Percentiles rank a stretch among this genome's conserved stretches.
Conservation (phyloP, 2,888 invertebrate species). For the Mesorhabditis sp. region DNA sequence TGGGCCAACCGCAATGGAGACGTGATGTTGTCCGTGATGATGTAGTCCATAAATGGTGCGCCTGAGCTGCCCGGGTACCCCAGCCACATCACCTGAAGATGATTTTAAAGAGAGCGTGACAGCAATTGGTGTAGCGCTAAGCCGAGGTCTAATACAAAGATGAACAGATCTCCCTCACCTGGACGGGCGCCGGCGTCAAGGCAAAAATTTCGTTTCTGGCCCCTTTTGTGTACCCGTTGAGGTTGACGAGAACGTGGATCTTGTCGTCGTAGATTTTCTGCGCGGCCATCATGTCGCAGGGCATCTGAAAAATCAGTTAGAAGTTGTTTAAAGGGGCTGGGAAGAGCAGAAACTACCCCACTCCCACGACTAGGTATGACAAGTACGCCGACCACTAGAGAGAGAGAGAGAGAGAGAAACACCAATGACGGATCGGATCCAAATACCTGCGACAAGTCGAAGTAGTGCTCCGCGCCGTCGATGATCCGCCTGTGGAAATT, state of each 20-base stretch:
- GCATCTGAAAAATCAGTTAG: constrained; percentile 62
- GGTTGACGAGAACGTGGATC: constrained; percentile 91
- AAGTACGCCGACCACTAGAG: no score
- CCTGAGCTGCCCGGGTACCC: constrained; percentile 99
- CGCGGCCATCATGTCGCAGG: constrained; percentile 89
- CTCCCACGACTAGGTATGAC: background rate
- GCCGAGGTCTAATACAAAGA: background rate
- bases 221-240: constrained; percentile 99
- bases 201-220: constrained; percentile 98
- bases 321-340: no score
- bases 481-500: constrained; percentile 90
- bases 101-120: background rate
- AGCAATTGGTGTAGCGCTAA: background rate
- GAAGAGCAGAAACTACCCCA: background rate
- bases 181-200: constrained; percentile 86
- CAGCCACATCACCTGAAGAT: constrained; percentile 82
- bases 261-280: constrained; percentile 85
- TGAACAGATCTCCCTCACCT: constrained; percentile 65
- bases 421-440: background rate
- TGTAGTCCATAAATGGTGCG: constrained; percentile 95
- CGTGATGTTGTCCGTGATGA: constrained; percentile 88
- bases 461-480: constrained; percentile 87
- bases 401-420: no score
- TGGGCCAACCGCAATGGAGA: constrained; percentile 75
- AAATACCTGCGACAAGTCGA: constrained; percentile 76